Base-by-base conservation (phyloP, 2,888 invertebrate species). In the Tetanocera ferruginea region DNA sequence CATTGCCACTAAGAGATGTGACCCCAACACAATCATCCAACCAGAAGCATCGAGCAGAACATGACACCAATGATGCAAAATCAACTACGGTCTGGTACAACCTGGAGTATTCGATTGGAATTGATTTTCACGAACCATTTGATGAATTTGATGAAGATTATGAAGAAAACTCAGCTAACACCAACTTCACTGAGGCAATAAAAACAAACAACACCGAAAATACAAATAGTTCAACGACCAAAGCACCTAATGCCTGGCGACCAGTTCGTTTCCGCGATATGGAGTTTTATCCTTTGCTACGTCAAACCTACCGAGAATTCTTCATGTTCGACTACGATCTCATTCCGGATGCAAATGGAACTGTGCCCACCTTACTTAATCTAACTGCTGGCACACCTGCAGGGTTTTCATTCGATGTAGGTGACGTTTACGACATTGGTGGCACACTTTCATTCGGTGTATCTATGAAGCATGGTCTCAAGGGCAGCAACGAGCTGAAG, bases 311-410 rank as follows among this genome's bases (percentile, higher is more conserved):
- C 87, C 92, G 94, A 4, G 93, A 94, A 78, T 95, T 94, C 85
- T 96, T 95, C 86, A 91, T 93, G 66, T 95, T 94, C 85, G 94
- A 94, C 77, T 95, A 93, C 87, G 94, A 95, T 80, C 89, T 95
- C 69, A 91, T 94, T 2, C 91, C 92, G 0, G 91, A 91, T n/a
- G 91, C 91, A 73, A 91, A 94, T 79, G 92, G 93, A 14, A 93
- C 93, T 34, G 91, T 93, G 5, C 93, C 94, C 0, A 91, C 92
- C 73, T 87, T 93, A 5, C 88, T 96, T 31, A 94, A 95, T 85
- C 86, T 96, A 64, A 93, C 94, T 11, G 93, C 93, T 4, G 91
- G 91, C 1, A 92, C 92, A 82, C 91, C 93, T 37, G 92, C 92
- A 60, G 91, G 93, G 0, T 90, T 96, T 73, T 92, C 93, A 80